Conservation (phyloP, 2,797 vertebrate species). For the Sebastes goodei region DNA sequence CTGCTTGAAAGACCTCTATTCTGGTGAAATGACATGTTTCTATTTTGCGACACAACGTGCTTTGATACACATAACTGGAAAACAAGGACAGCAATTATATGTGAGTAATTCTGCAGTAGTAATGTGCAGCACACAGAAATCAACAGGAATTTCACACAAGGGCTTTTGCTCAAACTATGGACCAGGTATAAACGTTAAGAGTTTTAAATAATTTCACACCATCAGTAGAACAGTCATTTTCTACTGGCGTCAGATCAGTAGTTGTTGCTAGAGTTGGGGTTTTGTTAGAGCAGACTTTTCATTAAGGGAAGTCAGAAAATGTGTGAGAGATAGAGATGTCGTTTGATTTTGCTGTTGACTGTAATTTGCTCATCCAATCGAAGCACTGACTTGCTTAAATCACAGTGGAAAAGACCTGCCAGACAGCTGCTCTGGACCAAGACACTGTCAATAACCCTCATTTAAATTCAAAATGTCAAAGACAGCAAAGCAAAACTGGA, state of each 20-base stretch:
- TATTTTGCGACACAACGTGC: neutral
- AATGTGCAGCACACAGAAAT: neutral
- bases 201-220: neutral
- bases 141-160: neutral
- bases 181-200: neutral
- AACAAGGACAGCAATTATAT: neutral
- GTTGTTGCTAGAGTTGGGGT: neutral
- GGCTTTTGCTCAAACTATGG: neutral
- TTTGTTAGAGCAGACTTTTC: neutral
- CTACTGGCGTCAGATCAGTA: neutral
- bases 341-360: neutral
- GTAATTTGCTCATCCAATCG: slow-evolving; percentile 2
- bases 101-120: neutral
- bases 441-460: neutral
- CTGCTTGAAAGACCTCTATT: neutral
- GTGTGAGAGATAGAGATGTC: neutral
- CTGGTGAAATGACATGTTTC: slow-evolving; percentile 2
- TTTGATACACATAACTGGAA: slow-evolving; percentile 9
- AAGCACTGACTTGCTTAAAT: neutral
- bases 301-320: neutral
- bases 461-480: neutral
- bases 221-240: neutral
- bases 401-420: neutral
- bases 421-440: neutral
- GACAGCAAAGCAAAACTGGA: neutral